Evolutionary conservation across 2,113 vertebrate species (phyloP), one percentile per base, ranked within the genome.

Genomic region (Anhinga anhinga): DNA sequence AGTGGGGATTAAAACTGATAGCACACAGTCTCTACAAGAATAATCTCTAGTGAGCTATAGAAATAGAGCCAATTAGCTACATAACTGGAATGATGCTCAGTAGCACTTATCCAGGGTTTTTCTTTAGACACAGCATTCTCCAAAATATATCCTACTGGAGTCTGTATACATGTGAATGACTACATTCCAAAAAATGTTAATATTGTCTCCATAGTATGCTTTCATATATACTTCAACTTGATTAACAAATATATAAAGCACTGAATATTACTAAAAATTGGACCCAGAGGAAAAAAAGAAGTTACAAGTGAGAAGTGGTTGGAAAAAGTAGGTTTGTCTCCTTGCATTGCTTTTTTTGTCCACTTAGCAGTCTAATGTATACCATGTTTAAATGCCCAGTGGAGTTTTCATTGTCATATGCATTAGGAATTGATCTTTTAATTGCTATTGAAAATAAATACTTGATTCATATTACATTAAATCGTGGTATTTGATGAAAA

Each of bases 381-480:
- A 44, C 20, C 32, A 66, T 59, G 36, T 91, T 93, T 72, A 85
- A 95, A 77, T 38, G 9, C 7, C 50, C 45, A 72, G 49, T 80
- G 38, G 34, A 88, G 13, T 52, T 83, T 95, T 90, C 61, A 52
- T 61, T 86, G n/a, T 53, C 11, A 36, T 88, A 52, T 76, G n/a
- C 36, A 34, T 44, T 74, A 86, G 67, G 81, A 93, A 89, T 82
- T 71, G 36, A 69, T 59, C 79, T 94, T 72, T 88, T 29, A 76
- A 94, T 96, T 91, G 20, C 62, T 95, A 80, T 83, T 97, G 89
- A 96, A 97, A 97, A 94, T 78, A 93, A 96, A 91, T 45, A 61
- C 90, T 90, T 88, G 36, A 72, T 91, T 58, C 8, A 53, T 85
- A 80, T 72, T 7, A 89, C 55, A 42, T 90, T 91, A 95, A 86